These are phyloP conservation scores for Reinhardtius hippoglossoides DNA, from an alignment of 2,113 vertebrate genomes.

Conservation along the genomic window DNA sequence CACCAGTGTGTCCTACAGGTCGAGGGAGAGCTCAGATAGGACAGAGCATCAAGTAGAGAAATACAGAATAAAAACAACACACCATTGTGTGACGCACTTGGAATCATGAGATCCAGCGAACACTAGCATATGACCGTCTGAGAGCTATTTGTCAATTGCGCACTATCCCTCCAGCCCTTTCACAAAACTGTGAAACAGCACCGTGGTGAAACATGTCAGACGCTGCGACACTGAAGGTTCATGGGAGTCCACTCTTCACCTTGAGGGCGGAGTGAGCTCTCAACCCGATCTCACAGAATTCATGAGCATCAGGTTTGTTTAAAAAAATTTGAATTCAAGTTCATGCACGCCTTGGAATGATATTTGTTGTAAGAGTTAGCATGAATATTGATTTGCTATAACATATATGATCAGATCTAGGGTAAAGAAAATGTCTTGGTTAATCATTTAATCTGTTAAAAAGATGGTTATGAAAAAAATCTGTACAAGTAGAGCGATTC, in stretches of 20 bases:
- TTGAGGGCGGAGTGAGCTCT: too few relatives aligned
- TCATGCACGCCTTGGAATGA: too few relatives aligned
- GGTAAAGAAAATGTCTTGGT: too few relatives aligned
- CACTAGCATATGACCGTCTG: constrained; percentile 32
- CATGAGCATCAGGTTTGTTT: neutral
- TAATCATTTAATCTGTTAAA: too few relatives aligned
- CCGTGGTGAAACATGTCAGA: neutral
- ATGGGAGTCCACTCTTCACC: neutral
- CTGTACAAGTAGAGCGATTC: too few relatives aligned
- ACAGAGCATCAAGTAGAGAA: neutral
- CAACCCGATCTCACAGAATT: neutral
- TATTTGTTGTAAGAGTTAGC: too few relatives aligned
- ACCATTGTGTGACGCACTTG: constrained; percentile 27
- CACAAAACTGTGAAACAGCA: constrained; percentile 28
- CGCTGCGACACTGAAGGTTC: neutral
- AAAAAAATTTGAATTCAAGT: too few relatives aligned
- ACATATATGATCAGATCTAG: neutral
- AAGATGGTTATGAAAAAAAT: too few relatives aligned
- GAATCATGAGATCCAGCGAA: constrained; percentile 36
- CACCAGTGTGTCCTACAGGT: constrained; percentile 18
- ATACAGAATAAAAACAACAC: neutral
- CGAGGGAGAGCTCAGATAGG: neutral
- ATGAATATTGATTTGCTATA: neutral
- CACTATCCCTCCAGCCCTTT: neutral
- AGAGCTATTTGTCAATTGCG: constrained; percentile 18